phyloP scores from a whole-genome alignment of 2,113 vertebrate species.

The Syngnathoides biaculeatus region DNA sequence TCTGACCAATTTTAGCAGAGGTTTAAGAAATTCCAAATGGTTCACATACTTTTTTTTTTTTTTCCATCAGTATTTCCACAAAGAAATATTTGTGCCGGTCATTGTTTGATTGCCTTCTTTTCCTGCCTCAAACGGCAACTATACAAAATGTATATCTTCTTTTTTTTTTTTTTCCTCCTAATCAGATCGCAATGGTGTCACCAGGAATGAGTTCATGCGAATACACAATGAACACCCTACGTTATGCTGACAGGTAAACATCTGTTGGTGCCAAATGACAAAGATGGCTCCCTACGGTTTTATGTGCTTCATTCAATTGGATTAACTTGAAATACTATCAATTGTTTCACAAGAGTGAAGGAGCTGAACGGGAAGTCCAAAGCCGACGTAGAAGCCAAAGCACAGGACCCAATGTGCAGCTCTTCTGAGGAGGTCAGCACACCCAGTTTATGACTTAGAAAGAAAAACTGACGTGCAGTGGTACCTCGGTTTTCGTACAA shows the following conservation, averaged over 20 bases:
- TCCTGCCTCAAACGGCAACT: background rate
- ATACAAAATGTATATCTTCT: background rate
- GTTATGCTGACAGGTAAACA: slow-evolving; percentile 94
- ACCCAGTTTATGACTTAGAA: background rate
- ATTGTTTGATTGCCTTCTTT: background rate
- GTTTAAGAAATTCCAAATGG: no score
- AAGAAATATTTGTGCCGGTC: background rate
- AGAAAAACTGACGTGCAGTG: background rate
- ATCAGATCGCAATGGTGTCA: slow-evolving; percentile 96
- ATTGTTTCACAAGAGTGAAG: slow-evolving; percentile 68
- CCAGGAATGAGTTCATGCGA: slow-evolving; percentile 93
- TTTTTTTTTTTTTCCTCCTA: slow-evolving; percentile 3
- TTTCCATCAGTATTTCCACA: background rate
- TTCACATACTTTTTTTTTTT: no score
- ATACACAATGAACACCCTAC: slow-evolving; percentile 93
- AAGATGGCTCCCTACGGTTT: background rate
- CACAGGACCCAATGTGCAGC: slow-evolving; percentile 31
- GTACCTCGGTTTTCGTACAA: no score
- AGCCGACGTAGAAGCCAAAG: slow-evolving; percentile 18
- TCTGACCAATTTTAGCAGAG: no score
- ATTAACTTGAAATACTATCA: background rate
- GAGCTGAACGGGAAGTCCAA: slow-evolving; percentile 63
- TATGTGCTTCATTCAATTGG: background rate
- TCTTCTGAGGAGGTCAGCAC: slow-evolving; percentile 65
- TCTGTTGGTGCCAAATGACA: background rate